Percentiles rank a stretch among this genome's conserved stretches.
Conservation (phyloP, 2,888 invertebrate genomes). For the Cheilosia grossa region DNA sequence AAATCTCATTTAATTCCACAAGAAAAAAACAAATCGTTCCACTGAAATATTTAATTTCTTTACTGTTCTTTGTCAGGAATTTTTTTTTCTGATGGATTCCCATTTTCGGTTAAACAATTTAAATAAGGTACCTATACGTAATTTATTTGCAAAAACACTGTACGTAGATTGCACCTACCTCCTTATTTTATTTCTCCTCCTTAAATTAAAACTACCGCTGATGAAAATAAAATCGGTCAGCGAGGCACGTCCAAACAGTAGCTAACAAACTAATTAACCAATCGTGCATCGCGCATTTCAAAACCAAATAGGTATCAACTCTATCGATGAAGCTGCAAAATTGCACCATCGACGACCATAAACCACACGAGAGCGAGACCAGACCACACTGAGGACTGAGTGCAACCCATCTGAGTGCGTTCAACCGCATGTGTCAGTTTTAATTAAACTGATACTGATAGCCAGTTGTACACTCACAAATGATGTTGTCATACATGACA, state of each 20-base stretch:
- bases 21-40: no score
- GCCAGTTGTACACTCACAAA: constrained; percentile 15
- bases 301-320: background rate
- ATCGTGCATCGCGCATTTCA: background rate
- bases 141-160: no score
- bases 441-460: constrained; percentile 53
- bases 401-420: constrained; percentile 18
- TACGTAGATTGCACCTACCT: no score
- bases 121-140: no score
- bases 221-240: background rate
- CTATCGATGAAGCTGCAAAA: background rate
- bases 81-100: no score
- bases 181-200: no score
- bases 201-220: background rate
- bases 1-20: no score
- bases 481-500: constrained; percentile 8
- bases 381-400: background rate
- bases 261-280: no score
- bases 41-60: no score
- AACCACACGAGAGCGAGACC: constrained; percentile 25
- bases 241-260: no score
- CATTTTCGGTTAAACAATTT: no score
- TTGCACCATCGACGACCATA: constrained; percentile 9
- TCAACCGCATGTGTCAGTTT: constrained; percentile 55
- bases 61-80: no score